Base-by-base conservation (phyloP, 2,888 invertebrate species). In the Xanthia icteritia region DNA sequence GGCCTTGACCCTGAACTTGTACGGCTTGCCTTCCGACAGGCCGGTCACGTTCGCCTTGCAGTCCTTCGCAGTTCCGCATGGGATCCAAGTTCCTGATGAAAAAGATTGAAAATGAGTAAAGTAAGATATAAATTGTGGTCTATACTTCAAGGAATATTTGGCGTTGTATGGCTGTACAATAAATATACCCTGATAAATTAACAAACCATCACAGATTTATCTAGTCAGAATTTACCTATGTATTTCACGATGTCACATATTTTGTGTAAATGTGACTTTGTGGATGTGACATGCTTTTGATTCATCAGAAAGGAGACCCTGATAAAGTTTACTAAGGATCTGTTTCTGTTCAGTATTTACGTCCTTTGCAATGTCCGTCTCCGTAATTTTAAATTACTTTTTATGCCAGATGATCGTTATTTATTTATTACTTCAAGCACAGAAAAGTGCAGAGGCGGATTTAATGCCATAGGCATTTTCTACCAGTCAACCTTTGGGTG, bases 1-100 rank as follows among this genome's bases (percentile, higher is more conserved):
- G 36, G 99, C 99, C 91, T 98, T 98, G 0, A 99, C 99, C 68
- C 99, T 97, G 97, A 99, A 99, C 97, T 99, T 99, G 96, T 99
- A 99, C 0, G 99, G 98, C 94, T 99, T 99, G 90, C 99, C 99
- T 93, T 99, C 99, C 89, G 98, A 98, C 66, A 99, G 96, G 0
- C 99, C 99, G 13, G 96, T 95, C 5, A 97, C 89, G 87, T 98
- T 98, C 0, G 98, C 98, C 95, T 98, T 98, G 45, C 98, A 98
- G 90, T 98, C 98, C 76, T 98, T 98, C 63, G 98, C 98, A 80
- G 98, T 98, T 36, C 98, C 99, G 91, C 99, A 99, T 15, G 99
- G 98, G 73, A 99, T 97, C 99, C 99, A 99, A 96, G 98, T 98
- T 82, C 99, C 99, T 96, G 88, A 5, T 13, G n/a, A 36, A 54